Evolutionary conservation across 2,797 vertebrate species (phyloP).

Genomic region (Pantherophis vulpinus): DNA sequence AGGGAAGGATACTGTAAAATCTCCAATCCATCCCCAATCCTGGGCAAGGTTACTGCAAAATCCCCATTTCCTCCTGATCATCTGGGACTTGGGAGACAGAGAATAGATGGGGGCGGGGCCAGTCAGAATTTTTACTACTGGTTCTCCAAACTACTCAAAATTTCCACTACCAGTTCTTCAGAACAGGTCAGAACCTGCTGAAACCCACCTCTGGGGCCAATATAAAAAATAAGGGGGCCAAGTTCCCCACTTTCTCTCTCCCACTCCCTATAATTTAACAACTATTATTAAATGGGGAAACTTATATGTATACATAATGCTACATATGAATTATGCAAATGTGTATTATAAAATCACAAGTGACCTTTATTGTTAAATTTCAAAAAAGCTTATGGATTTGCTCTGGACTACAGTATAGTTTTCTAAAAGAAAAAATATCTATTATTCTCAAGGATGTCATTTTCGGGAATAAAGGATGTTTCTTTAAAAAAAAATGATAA

Average conservation of each 20-base stretch:
- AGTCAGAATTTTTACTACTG: too few species aligned
- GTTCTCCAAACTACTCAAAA: too few species aligned
- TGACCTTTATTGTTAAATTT: slow-evolving; percentile 2
- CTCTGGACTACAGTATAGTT: neutral
- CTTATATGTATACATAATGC: neutral
- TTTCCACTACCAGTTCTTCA: too few species aligned
- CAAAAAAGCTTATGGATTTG: neutral
- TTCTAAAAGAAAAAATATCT: slow-evolving; percentile 6
- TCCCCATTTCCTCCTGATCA: too few species aligned
- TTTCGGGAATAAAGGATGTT: slow-evolving; percentile 6
- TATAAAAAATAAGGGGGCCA: neutral
- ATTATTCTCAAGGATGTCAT: slow-evolving; percentile 24
- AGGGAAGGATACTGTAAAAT: too few species aligned
- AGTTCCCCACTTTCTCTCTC: neutral
- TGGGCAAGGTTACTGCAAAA: too few species aligned
- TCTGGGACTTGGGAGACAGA: too few species aligned
- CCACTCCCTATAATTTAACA: neutral
- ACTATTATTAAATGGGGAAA: neutral
- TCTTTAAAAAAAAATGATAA: slow-evolving; percentile 9
- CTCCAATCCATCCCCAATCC: too few species aligned
- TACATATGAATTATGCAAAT: neutral
- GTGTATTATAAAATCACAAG: slow-evolving; percentile 5
- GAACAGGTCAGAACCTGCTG: too few species aligned
- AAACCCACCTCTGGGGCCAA: too few species aligned
- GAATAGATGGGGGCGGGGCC: too few species aligned